phyloP scores from a whole-genome alignment of 2,113 vertebrate species.

The Brevimyrus niger region DNA sequence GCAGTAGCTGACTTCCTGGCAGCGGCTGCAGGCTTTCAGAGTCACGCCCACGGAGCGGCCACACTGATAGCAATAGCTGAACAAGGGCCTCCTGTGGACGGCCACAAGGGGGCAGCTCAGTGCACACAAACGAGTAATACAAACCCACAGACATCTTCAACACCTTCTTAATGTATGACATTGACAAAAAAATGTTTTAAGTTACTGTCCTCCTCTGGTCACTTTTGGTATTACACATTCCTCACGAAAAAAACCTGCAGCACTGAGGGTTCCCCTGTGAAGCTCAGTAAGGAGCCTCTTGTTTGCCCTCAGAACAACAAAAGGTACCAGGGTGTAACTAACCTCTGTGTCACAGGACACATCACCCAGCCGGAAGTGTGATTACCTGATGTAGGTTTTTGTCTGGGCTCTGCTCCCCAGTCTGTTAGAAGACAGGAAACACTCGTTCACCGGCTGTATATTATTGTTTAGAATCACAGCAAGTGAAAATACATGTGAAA shows the following conservation, averaged over 20 bases:
- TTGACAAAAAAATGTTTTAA: neutral
- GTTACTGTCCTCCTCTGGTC: neutral
- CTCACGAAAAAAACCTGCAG: neutral
- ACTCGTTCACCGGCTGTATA: neutral
- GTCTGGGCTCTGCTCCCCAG: neutral
- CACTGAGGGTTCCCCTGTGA: neutral
- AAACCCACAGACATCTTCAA: neutral
- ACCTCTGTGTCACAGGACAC: neutral
- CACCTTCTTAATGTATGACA: neutral
- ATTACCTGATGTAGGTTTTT: slow-evolving; percentile 1
- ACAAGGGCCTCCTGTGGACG: slow-evolving; percentile 46
- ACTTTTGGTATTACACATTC: neutral
- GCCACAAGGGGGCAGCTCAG: neutral
- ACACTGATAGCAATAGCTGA: slow-evolving; percentile 73
- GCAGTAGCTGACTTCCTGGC: slow-evolving; percentile 65
- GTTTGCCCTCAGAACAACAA: neutral
- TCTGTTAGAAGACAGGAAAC: neutral
- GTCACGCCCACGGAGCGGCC: slow-evolving; percentile 63
- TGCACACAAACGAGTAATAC: neutral
- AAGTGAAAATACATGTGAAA: neutral
- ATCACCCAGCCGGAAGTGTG: neutral
- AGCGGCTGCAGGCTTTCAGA: slow-evolving; percentile 56
- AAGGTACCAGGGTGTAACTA: neutral
- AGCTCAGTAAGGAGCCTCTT: neutral
- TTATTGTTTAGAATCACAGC: neutral